These are phyloP conservation scores for Spodoptera frugiperda DNA, from an alignment of 1,140 invertebrate species.

Conservation along the genomic window DNA sequence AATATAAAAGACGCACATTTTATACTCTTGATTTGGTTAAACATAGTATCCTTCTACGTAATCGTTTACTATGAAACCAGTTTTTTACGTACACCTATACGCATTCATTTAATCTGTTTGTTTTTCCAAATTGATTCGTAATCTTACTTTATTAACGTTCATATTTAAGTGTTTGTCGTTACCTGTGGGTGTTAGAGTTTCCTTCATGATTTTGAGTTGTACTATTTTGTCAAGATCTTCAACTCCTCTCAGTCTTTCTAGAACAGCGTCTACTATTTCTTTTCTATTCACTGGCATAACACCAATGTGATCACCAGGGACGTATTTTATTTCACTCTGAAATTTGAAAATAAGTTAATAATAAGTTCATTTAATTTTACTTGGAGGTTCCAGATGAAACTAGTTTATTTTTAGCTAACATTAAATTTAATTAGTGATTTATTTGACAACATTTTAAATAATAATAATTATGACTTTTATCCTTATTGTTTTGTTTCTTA, in stretches of 20 bases:
- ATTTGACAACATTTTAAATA: too few relatives aligned
- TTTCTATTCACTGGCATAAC: slow-evolving; percentile 94
- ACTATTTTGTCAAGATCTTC: slow-evolving; percentile 90
- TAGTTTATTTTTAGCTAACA: too few relatives aligned
- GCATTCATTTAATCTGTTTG: background rate
- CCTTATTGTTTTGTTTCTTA: background rate
- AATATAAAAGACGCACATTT: too few relatives aligned
- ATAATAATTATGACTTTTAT: background rate
- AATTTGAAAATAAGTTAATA: slow-evolving; percentile 61
- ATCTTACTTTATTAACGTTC: background rate
- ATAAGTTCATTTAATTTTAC: background rate
- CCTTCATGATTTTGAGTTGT: slow-evolving; percentile 94
- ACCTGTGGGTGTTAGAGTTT: slow-evolving; percentile 94
- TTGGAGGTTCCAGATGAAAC: too few relatives aligned
- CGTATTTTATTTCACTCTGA: slow-evolving; percentile 89
- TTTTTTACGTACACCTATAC: background rate
- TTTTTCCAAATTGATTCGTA: slow-evolving; percentile 1
- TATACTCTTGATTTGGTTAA: background rate
- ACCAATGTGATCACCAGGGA: slow-evolving; percentile 97
- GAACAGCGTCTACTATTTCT: slow-evolving; percentile 93
- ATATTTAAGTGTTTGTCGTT: slow-evolving; percentile 48
- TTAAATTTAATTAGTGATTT: too few relatives aligned
- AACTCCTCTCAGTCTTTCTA: slow-evolving; percentile 90
- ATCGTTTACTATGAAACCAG: slow-evolving; percentile 9
- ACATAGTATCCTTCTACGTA: background rate